phyloP scores from a whole-genome alignment of 2,797 vertebrate species.

The Tokudaia muenninki region DNA sequence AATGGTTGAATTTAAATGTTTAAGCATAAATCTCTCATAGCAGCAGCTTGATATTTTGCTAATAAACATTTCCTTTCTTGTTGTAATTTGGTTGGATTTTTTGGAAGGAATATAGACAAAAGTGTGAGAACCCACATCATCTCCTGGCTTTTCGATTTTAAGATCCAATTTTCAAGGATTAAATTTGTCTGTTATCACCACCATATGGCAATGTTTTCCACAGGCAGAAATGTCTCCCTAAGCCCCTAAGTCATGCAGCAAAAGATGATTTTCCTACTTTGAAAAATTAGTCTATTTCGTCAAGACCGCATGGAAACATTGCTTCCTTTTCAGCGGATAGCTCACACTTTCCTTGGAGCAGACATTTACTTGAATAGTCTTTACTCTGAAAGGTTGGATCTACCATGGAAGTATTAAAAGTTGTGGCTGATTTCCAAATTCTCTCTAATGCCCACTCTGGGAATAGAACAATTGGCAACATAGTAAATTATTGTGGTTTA shows the following conservation, averaged over 20 bases:
- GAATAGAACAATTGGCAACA: slow-evolving; percentile 33
- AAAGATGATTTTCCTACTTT: slow-evolving; percentile 22
- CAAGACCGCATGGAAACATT: slow-evolving; percentile 60
- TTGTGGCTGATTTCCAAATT: slow-evolving; percentile 38
- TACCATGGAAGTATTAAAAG: background rate
- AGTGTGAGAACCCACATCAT: slow-evolving; percentile 47
- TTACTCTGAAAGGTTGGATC: background rate
- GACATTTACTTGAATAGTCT: background rate
- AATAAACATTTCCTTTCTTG: background rate
- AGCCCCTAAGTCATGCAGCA: slow-evolving; percentile 30
- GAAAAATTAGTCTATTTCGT: slow-evolving; percentile 65
- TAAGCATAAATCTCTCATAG: slow-evolving; percentile 17
- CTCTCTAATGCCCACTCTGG: background rate
- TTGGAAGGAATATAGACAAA: slow-evolving; percentile 45
- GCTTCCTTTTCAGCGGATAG: background rate
- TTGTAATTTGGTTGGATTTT: slow-evolving; percentile 18
- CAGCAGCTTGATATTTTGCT: background rate
- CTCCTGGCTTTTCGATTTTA: slow-evolving; percentile 43
- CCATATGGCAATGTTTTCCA: slow-evolving; percentile 72
- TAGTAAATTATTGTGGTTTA: slow-evolving; percentile 53
- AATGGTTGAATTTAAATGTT: slow-evolving; percentile 10
- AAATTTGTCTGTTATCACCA: slow-evolving; percentile 49
- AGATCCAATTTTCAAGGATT: slow-evolving; percentile 77
- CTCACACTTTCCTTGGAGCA: background rate
- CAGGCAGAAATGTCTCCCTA: slow-evolving; percentile 51